phyloP scores from a whole-genome alignment of 1,140 invertebrate species.

The Laodelphax striatellus region DNA sequence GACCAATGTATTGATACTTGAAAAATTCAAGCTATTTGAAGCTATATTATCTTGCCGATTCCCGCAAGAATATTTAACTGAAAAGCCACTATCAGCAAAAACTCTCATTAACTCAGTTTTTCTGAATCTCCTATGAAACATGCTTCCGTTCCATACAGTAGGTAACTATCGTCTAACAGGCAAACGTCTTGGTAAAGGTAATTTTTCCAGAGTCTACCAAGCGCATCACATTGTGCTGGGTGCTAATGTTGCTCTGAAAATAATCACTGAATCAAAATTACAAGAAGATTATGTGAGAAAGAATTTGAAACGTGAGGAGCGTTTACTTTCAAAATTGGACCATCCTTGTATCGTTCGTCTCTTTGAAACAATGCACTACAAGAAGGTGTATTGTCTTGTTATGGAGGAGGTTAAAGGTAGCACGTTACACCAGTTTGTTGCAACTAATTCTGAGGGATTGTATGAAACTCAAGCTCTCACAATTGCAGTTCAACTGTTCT shows the following conservation, averaged over 20 bases:
- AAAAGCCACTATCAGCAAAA: too few species aligned
- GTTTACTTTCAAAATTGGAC: conserved; percentile 47
- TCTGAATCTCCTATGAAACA: too few species aligned
- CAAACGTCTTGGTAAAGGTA: conserved; percentile 42
- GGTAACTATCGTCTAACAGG: conserved; percentile 46
- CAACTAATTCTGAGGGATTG: conserved; percentile 42
- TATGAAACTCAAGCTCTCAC: conserved; percentile 42
- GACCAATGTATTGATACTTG: too few species aligned
- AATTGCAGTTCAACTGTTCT: conserved; percentile 50
- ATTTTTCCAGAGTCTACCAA: conserved; percentile 45
- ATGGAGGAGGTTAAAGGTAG: conserved; percentile 54
- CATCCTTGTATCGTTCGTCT: conserved; percentile 54
- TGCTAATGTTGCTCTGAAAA: conserved; percentile 32
- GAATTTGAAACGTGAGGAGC: conserved; percentile 52
- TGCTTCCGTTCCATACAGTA: conserved; percentile 18
- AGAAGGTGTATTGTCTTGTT: conserved; percentile 50
- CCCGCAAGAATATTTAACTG: too few species aligned
- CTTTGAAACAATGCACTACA: conserved; percentile 52
- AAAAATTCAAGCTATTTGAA: too few species aligned
- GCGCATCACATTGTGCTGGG: conserved; percentile 41
- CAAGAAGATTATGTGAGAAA: conserved; percentile 49
- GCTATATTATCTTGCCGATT: too few species aligned
- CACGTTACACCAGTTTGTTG: conserved; percentile 48
- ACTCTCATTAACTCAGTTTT: too few species aligned
- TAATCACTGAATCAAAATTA: background rate